Evolutionary conservation across 1,140 invertebrate species (phyloP), one percentile per base, ranked within the genome.

Genomic region (Acromyrmex charruanus): DNA sequence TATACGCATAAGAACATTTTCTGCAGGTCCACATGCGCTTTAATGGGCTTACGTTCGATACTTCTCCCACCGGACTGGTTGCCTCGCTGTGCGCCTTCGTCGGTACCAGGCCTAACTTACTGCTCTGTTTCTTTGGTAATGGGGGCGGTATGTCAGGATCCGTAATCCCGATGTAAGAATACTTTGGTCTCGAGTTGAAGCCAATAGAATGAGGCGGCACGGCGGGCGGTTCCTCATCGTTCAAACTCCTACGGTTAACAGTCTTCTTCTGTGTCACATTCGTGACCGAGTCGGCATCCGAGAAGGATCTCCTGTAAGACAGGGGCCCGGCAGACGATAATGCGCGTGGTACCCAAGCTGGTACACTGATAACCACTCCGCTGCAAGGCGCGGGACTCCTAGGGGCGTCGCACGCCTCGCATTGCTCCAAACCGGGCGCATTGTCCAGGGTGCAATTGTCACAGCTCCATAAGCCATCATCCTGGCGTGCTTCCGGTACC

Each of bases 1-100:
- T 98, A 93, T 98, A 98, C 68, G 98, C 97, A 95, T 97, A 98
- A 91, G 98, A 98, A 94, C 98, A 99, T 94, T 98, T 97, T 80
- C 96, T 96, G 95, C 98, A 99, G 68, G 97, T 98, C 98, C 98
- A 98, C 97, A 98, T 97, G 86, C 97, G 96, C 82, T 96, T 96
- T 28, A 96, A 89, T n/a, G 95, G 93, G 79, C 93, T 95, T 21
- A 94, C 86, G 21, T 88, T 90, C 5, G 89, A 80, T 55, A 92
- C 53, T 63, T 92, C 90, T 10, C 91, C 91, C 7, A 95, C 89
- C 31, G 94, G 94, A 90, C 94, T 95, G 14, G 94, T 93, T 0
- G 94, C 92, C 89, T 95, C 95, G 77, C 93, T 95, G 72, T 95
- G 95, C 10, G 95, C 94, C 85, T 94, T 92, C 61, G 93, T 90